phyloP scores from a whole-genome alignment of 2,797 vertebrate genomes.

The Allobates femoralis region DNA sequence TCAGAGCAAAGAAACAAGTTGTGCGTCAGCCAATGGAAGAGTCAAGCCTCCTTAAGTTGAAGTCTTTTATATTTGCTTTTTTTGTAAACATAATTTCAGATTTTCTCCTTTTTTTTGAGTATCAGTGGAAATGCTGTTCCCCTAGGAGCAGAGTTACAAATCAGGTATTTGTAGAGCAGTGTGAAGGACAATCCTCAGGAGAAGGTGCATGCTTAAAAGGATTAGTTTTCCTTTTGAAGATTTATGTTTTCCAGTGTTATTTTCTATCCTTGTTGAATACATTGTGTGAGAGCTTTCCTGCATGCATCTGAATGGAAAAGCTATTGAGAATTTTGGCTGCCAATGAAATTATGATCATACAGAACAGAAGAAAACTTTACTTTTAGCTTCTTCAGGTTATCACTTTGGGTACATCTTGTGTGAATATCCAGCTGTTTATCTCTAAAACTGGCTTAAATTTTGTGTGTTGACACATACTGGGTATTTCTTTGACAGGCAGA shows the following conservation, averaged over 20 bases:
- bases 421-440: neutral
- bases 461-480: neutral
- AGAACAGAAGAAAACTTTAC: neutral
- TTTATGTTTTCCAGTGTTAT: conserved; percentile 50
- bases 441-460: neutral
- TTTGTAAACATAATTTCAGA: conserved; percentile 35
- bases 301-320: conserved; percentile 26
- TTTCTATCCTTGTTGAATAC: conserved; percentile 10
- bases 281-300: conserved; percentile 42
- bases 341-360: conserved; percentile 22
- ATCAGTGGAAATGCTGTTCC: conserved; percentile 25
- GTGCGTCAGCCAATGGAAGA: neutral
- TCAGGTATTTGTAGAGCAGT: conserved; percentile 54
- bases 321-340: neutral
- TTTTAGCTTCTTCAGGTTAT: neutral
- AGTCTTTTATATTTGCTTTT: conserved; percentile 27
- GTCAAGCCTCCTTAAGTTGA: conserved; percentile 6
- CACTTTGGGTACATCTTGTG: neutral
- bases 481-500: neutral
- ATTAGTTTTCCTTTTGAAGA: conserved; percentile 61
- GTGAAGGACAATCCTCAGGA: conserved; percentile 58
- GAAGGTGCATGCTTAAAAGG: conserved; percentile 57
- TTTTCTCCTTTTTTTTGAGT: conserved; percentile 34
- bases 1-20: conserved; percentile 1
- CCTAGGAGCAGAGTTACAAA: conserved; percentile 46